Conservation (phyloP, 2,888 invertebrate species). For the Biston stratarius region DNA sequence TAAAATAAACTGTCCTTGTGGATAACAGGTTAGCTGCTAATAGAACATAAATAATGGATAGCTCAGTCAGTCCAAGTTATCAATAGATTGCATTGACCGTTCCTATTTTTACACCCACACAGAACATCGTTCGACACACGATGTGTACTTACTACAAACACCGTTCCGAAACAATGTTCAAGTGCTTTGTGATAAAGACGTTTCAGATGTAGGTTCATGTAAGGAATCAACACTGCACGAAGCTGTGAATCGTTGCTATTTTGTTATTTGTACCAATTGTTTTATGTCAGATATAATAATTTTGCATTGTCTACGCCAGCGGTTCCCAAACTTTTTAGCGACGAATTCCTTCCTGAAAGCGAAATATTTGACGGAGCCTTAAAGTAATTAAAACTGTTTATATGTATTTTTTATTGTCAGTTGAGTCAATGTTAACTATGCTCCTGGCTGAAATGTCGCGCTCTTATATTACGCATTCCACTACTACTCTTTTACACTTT, state of each 20-base stretch:
- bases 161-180: constrained; percentile 10
- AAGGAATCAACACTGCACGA: not conserved
- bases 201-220: constrained; percentile 20
- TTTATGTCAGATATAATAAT: not conserved
- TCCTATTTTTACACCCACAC: constrained; percentile 2
- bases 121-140: constrained; percentile 9
- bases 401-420: no score
- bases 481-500: no score
- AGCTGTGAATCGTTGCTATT: not conserved
- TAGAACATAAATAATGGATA: not conserved
- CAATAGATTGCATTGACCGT: not conserved
- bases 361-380: no score
- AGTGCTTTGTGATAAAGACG: constrained; percentile 22
- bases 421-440: no score
- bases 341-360: no score
- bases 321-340: no score
- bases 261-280: not conserved
- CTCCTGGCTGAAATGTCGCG: no score
- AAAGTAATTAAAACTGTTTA: no score
- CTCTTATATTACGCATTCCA: no score
- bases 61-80: not conserved
- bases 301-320: no score
- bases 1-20: no score
- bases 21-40: no score
- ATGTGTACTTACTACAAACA: constrained; percentile 20